phyloP scores from a whole-genome alignment of 2,797 vertebrate genomes.

The Anguilla pacifica region DNA sequence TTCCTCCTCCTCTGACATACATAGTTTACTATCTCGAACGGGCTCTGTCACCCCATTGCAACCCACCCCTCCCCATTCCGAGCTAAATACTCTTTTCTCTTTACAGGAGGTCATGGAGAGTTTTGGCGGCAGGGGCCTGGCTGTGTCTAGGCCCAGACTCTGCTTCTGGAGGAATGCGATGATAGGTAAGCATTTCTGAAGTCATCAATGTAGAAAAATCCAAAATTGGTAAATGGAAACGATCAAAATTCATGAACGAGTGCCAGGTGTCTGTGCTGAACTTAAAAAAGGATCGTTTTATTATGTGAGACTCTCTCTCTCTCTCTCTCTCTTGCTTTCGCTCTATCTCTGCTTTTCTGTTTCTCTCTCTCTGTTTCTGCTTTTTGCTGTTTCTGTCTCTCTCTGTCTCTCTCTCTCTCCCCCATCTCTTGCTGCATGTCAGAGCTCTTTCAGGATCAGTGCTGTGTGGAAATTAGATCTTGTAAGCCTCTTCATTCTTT shows the following conservation, averaged over 20 bases:
- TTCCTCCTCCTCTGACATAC: constrained; percentile 43
- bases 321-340: too few relatives aligned
- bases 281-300: too few relatives aligned
- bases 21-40: constrained; percentile 54
- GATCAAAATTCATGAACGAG: too few relatives aligned
- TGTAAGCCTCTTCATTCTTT: constrained; percentile 55
- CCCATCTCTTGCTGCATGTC: constrained; percentile 11
- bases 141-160: constrained; percentile 42
- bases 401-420: background rate
- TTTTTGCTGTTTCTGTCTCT: background rate
- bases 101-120: constrained; percentile 68
- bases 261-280: too few relatives aligned
- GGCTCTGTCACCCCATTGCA: constrained; percentile 48
- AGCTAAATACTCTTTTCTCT: constrained; percentile 60
- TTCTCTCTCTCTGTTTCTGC: background rate
- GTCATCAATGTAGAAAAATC: too few relatives aligned
- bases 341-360: background rate
- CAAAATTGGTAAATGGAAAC: too few relatives aligned
- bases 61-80: constrained; percentile 45
- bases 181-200: too few relatives aligned
- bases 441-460: constrained; percentile 43
- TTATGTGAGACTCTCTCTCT: too few relatives aligned
- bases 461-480: constrained; percentile 58
- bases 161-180: too few relatives aligned
- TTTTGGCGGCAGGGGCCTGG: constrained; percentile 59